A percentile compares a stretch with the other conserved stretches of the same genome.
Evolutionary conservation across 2,888 invertebrate species (phyloP).

Genomic region (Amblyjoppa proteus): DNA sequence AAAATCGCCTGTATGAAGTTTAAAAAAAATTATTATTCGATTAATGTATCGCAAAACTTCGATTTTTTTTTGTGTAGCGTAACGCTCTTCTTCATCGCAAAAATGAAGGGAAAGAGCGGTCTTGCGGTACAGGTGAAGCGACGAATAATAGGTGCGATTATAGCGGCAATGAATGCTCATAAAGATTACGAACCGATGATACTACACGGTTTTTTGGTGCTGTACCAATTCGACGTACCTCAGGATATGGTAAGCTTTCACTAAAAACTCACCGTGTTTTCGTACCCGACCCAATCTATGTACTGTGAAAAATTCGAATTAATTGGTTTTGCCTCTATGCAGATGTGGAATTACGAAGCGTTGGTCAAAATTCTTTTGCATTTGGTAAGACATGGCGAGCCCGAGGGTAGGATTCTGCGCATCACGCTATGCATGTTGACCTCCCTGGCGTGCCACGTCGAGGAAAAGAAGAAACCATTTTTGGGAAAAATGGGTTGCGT

Average conservation of each 20-base stretch:
- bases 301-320: slow-evolving; percentile 29
- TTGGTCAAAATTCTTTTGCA: slow-evolving; percentile 93
- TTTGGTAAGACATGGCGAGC: slow-evolving; percentile 92
- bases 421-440: slow-evolving; percentile 98
- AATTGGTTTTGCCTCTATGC: slow-evolving; percentile 71
- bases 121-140: slow-evolving; percentile 91
- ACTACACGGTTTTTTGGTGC: slow-evolving; percentile 97
- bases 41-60: not conserved
- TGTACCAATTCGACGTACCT: slow-evolving; percentile 98
- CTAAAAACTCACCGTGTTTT: not conserved
- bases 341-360: slow-evolving; percentile 96
- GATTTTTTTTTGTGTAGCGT: slow-evolving; percentile 88
- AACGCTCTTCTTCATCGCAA: slow-evolving; percentile 97
- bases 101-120: slow-evolving; percentile 92
- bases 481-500: slow-evolving; percentile 95
- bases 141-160: slow-evolving; percentile 92
- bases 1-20: not conserved
- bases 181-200: slow-evolving; percentile 96
- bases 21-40: no score
- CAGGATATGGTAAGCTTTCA: slow-evolving; percentile 93
- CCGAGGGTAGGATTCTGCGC: slow-evolving; percentile 96
- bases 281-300: not conserved
- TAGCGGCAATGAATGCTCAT: slow-evolving; percentile 96
- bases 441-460: slow-evolving; percentile 98
- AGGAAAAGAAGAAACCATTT: slow-evolving; percentile 95